Percentiles rank a stretch among this genome's conserved stretches.
Evolutionary conservation across 2,797 vertebrate species (phyloP).

Genomic region (Danio choprae): DNA sequence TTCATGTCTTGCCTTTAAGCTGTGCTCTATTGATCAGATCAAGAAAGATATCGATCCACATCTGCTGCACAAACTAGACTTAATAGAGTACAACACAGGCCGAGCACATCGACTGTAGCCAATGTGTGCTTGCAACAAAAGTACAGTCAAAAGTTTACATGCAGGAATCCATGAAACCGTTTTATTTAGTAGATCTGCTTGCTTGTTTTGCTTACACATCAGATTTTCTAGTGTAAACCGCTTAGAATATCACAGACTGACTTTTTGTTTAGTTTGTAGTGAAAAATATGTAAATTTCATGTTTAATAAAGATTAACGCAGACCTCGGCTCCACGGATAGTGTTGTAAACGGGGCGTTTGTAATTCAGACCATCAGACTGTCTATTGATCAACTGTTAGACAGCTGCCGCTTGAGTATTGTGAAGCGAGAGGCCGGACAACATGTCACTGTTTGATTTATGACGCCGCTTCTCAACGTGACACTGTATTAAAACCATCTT

Average conservation of each 20-base stretch:
- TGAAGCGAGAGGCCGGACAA: not conserved
- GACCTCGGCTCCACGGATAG: not conserved
- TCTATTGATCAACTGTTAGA: slow-evolving; percentile 32
- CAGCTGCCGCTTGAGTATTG: slow-evolving; percentile 60
- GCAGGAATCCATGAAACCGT: not conserved
- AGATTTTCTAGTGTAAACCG: not conserved
- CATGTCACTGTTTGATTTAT: slow-evolving; percentile 65
- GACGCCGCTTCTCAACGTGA: slow-evolving; percentile 33
- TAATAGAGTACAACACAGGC: slow-evolving; percentile 25
- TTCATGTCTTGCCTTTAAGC: slow-evolving; percentile 23
- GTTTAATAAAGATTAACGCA: not conserved
- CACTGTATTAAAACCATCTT: slow-evolving; percentile 43
- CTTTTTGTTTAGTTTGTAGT: not conserved
- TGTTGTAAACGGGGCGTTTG: not conserved
- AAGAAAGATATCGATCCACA: slow-evolving; percentile 47
- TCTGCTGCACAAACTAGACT: slow-evolving; percentile 38
- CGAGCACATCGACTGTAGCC: not conserved
- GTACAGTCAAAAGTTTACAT: not conserved
- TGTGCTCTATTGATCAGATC: not conserved
- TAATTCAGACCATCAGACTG: not conserved
- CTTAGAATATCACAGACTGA: not conserved
- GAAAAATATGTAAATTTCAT: no score
- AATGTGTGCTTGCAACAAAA: not conserved
- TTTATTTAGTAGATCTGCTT: no score
- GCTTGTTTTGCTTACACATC: not conserved